These are phyloP conservation scores for Agrenia bidenticulata DNA, from an alignment of 2,888 invertebrate genomes.

Conservation along the genomic window DNA sequence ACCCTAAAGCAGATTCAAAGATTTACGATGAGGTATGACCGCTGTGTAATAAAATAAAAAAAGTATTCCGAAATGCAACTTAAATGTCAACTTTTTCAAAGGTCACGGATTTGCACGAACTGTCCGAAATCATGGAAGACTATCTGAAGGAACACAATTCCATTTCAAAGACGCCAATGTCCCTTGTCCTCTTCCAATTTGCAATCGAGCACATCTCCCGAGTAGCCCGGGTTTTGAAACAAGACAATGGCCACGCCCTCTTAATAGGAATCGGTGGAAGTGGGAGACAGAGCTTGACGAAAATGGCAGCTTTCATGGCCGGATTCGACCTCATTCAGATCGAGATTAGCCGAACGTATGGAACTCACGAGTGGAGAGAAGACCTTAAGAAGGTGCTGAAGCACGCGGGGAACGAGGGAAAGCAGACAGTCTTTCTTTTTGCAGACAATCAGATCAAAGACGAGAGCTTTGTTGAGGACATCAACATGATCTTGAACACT, in stretches of 20 bases:
- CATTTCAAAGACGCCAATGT: constrained; percentile 96
- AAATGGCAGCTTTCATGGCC: constrained; percentile 79
- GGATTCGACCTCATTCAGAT: constrained; percentile 70
- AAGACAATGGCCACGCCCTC: constrained; percentile 81
- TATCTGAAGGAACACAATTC: constrained; percentile 89
- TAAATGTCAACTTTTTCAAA: no score
- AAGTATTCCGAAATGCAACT: no score
- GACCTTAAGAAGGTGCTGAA: constrained; percentile 79
- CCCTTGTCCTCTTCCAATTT: constrained; percentile 84
- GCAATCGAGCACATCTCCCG: constrained; percentile 77
- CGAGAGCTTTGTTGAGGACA: constrained; percentile 90
- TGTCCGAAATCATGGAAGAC: constrained; percentile 80
- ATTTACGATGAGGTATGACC: constrained; percentile 80
- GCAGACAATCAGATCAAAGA: constrained; percentile 83
- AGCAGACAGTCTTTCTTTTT: constrained; percentile 82
- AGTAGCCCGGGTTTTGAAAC: constrained; percentile 67
- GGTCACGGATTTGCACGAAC: constrained; percentile 68
- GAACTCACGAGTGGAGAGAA: constrained; percentile 84
- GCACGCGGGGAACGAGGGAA: constrained; percentile 81
- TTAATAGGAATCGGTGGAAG: constrained; percentile 91
- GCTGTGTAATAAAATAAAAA: no score
- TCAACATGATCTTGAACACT: constrained; percentile 88
- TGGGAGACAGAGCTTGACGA: constrained; percentile 82
- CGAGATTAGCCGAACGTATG: constrained; percentile 81
- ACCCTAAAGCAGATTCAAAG: constrained; percentile 85